Evolutionary conservation across 2,113 vertebrate species (phyloP).

Genomic region (Tragelaphus imberbis): DNA sequence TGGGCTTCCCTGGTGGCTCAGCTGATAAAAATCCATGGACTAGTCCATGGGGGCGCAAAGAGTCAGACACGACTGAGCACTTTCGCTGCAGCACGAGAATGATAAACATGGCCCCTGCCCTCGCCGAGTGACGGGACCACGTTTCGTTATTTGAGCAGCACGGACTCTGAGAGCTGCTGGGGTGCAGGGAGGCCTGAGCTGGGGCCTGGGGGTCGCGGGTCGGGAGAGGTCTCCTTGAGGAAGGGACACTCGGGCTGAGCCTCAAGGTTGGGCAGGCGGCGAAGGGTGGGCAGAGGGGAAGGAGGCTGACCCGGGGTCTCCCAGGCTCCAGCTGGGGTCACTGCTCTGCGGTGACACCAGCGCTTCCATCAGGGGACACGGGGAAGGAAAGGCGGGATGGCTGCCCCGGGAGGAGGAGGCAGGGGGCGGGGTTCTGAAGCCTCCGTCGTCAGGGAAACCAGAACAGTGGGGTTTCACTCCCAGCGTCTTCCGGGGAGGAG

Average conservation of each 20-base stretch:
- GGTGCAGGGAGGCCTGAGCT: no score
- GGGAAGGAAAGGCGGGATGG: background rate
- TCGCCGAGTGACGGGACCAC: accelerated
- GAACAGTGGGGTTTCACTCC: background rate
- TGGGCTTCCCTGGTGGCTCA: background rate
- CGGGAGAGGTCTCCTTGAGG: background rate
- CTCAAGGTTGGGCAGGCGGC: background rate
- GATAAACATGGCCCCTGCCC: accelerated
- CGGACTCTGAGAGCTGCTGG: background rate
- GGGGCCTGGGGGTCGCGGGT: background rate
- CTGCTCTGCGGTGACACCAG: background rate
- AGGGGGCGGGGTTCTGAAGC: background rate
- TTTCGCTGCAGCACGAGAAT: background rate
- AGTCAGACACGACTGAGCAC: background rate
- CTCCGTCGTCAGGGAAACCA: background rate
- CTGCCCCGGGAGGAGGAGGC: background rate
- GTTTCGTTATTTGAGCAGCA: accelerated
- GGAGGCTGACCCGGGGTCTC: background rate
- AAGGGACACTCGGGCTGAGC: background rate
- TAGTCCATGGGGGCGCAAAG: background rate
- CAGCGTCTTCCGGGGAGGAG: background rate
- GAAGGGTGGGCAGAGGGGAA: background rate
- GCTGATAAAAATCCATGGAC: background rate
- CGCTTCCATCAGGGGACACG: background rate
- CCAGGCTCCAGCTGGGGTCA: background rate